Evolutionary conservation across 2,797 vertebrate genomes (phyloP).

Genomic region (Myotis daubentonii): DNA sequence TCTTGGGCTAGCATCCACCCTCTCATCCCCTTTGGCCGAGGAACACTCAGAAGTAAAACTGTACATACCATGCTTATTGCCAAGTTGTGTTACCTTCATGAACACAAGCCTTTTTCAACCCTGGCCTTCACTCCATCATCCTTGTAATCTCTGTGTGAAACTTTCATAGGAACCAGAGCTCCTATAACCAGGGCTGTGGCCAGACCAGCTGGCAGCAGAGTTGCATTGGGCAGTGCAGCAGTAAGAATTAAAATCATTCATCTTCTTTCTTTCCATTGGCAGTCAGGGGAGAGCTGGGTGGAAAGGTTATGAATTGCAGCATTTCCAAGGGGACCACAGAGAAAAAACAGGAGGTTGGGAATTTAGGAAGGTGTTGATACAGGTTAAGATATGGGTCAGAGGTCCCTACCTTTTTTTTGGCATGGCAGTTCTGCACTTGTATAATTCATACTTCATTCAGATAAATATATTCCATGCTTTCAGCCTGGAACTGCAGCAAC

Average conservation of each 20-base stretch:
- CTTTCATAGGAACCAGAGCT: not conserved
- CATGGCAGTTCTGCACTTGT: not conserved
- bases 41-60: not conserved
- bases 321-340: conserved; percentile 35
- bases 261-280: conserved; percentile 65
- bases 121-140: not conserved
- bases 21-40: rapidly evolving
- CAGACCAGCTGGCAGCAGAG: conserved; percentile 11
- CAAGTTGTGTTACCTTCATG: not conserved
- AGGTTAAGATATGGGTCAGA: not conserved
- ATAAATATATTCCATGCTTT: not conserved
- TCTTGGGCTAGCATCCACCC: not conserved
- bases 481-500: not conserved
- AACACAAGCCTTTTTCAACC: not conserved
- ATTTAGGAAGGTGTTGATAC: not conserved
- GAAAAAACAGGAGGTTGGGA: not conserved
- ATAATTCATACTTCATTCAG: conserved; percentile 27
- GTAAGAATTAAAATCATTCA: conserved; percentile 70
- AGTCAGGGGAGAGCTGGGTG: conserved; percentile 38
- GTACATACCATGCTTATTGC: not conserved
- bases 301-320: conserved; percentile 53
- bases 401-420: not conserved
- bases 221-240: not conserved
- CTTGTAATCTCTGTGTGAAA: not conserved
- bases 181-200: not conserved